Conservation (phyloP, 2,888 invertebrate species). For the Tetranychus truncatus region DNA sequence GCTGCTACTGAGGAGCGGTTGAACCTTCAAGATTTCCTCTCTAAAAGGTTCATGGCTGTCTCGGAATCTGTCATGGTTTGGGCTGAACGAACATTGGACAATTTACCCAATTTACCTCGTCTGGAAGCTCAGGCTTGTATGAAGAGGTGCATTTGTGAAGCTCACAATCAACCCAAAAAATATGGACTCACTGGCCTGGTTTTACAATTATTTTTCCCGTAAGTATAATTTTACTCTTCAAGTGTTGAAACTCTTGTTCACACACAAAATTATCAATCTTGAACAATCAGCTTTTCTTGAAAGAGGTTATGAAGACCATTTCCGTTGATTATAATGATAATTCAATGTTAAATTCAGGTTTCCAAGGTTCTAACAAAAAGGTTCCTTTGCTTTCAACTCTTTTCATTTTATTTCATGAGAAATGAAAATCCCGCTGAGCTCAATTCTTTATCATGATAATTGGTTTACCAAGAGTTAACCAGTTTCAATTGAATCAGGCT, state of each 20-base stretch:
- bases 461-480: neutral
- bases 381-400: neutral
- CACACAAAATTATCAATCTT: neutral
- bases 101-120: conserved; percentile 28
- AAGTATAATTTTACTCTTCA: conserved; percentile 16
- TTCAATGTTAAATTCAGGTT: neutral
- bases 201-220: conserved; percentile 30
- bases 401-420: neutral
- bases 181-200: conserved; percentile 30
- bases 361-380: neutral
- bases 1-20: conserved; percentile 4
- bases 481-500: too few species aligned
- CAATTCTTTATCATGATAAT: neutral
- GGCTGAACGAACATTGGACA: conserved; percentile 27
- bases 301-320: neutral
- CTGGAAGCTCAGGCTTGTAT: conserved; percentile 30
- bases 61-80: conserved; percentile 27
- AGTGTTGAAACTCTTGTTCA: too few species aligned
- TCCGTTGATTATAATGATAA: neutral
- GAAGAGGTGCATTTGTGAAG: conserved; percentile 30
- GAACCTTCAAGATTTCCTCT: conserved; percentile 19
- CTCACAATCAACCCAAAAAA: conserved; percentile 30
- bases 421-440: neutral
- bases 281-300: neutral
- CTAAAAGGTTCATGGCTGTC: conserved; percentile 23